These are phyloP conservation scores for Petrocephalus sullivani DNA, from an alignment of 2,797 vertebrate genomes.

Conservation along the genomic window DNA sequence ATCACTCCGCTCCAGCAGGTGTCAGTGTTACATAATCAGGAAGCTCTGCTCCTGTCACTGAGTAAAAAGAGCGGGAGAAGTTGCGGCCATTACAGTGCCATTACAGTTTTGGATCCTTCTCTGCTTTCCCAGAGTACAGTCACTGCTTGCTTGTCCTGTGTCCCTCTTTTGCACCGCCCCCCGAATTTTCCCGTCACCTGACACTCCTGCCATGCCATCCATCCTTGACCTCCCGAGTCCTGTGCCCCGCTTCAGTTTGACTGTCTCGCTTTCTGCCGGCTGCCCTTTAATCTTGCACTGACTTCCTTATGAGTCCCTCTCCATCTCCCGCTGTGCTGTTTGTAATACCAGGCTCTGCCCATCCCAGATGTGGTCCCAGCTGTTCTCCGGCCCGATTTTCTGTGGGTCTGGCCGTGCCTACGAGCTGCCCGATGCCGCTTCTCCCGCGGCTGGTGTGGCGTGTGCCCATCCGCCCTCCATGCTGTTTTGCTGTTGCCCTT, in stretches of 20 bases:
- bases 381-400: neutral
- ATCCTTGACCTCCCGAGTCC: neutral
- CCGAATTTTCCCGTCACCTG: neutral
- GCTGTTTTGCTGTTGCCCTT: neutral
- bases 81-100: neutral
- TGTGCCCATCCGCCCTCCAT: neutral
- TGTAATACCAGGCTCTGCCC: neutral
- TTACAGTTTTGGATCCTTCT: neutral
- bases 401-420: no score
- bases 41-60: conserved; percentile 29
- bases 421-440: neutral
- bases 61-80: conserved; percentile 21
- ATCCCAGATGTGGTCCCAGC: neutral
- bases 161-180: neutral
- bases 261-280: neutral
- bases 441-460: neutral
- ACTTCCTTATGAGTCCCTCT: neutral
- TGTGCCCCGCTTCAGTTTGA: neutral
- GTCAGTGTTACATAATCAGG: conserved; percentile 61
- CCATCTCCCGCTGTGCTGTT: neutral
- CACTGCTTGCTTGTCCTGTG: neutral
- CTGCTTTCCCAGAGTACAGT: neutral
- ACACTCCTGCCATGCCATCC: neutral
- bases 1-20: conserved; percentile 60
- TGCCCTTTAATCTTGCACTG: neutral